Base-by-base conservation (phyloP, 2,113 vertebrate genomes). In the Muntiacus muntjak region DNA sequence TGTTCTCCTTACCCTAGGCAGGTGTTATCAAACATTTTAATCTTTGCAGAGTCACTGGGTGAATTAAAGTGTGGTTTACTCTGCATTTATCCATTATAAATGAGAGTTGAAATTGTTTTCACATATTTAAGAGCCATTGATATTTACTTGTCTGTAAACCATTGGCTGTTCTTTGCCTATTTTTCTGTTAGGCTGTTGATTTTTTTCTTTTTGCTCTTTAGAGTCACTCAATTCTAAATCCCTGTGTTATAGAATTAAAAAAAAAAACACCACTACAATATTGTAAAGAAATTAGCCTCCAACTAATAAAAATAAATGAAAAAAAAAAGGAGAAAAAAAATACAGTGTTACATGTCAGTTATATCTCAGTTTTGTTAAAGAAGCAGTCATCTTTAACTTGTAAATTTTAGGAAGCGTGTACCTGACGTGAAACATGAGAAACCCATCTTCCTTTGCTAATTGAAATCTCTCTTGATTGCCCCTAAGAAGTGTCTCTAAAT, bases 21-120 rank as follows among this genome's bases (percentile, higher is more conserved):
- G 87, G 43, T 92, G 47, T 92, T 96, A 87, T 45, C 81, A 96
- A 91, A 95, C 67, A 94, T 96, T 96, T 95, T 97, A 94, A 97
- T 97, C 36, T 95, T 96, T 97, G 78, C 89, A 94, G 96, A 67
- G 67, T 96, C 67, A 94, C 40, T 96, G 60, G 58, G 52, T 91
- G 45, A 96, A 94, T 92, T 54, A 85, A 2, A 88, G 47, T 97
- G 57, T 57, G 36, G 8, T 86, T 91, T 94, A 74, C 94, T 87
- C 96, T 96, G 76, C 81, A 94, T 94, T 95, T 94, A 83, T 97
- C 84, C 95, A 52, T n/a, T 92, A 74, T 74, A 55, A 96, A 89
- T 97, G 92, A 95, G 40, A 94, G 74, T 90, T 79, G 91, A 90
- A 60, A 28, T 93, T 93, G 60, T 94, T 95, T 96, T 93, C n/a